These are phyloP conservation scores for Mallotus villosus DNA, from an alignment of 2,797 vertebrate genomes.

Conservation along the genomic window DNA sequence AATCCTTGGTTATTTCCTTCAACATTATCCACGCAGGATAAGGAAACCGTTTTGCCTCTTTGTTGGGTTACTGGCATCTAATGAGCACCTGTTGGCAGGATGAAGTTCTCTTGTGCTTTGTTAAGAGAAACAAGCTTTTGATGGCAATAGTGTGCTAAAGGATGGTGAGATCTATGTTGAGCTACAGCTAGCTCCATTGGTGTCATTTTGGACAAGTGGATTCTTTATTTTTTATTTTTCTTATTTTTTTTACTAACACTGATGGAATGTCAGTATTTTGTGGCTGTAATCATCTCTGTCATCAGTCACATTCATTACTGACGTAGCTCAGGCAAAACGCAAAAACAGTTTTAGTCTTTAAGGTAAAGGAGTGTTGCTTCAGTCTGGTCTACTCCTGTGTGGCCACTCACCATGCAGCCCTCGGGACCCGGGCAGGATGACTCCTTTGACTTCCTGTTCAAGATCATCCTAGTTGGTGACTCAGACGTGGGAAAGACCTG, in stretches of 20 bases:
- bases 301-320: conserved; percentile 52
- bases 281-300: conserved; percentile 44
- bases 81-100: background rate
- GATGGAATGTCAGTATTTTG: conserved; percentile 12
- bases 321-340: conserved; percentile 42
- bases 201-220: background rate
- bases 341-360: conserved; percentile 44
- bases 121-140: background rate
- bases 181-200: background rate
- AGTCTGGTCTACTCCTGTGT: conserved; percentile 26
- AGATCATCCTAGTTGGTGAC: conserved; percentile 94
- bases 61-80: background rate
- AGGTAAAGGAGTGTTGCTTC: conserved; percentile 11
- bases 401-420: conserved; percentile 73
- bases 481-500: conserved; percentile 96
- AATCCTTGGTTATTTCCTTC: background rate
- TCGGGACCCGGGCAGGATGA: conserved; percentile 76
- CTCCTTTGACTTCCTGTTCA: conserved; percentile 91
- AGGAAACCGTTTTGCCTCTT: background rate
- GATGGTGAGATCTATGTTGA: background rate
- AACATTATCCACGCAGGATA: background rate
- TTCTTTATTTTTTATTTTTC: background rate
- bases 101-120: background rate
- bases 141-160: background rate
- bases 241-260: background rate